Percentiles rank a stretch among this genome's conserved stretches.
Conservation (phyloP, 1,140 invertebrate genomes). For the Drosophila micromelanica region DNA sequence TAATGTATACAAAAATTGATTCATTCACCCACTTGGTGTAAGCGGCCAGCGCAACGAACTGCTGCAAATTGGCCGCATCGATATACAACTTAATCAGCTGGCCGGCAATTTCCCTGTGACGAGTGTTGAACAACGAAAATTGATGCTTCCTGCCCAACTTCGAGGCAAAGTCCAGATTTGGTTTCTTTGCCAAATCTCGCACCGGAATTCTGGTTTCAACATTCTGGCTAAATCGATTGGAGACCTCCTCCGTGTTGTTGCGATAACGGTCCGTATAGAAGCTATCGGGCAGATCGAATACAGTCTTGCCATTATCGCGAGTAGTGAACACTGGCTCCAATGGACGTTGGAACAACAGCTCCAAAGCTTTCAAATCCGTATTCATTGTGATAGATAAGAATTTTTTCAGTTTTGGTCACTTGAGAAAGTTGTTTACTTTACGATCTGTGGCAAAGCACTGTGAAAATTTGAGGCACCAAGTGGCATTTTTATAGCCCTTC, state of each 20-base stretch:
- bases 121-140: conserved; percentile 85
- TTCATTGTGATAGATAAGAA: conserved; percentile 37
- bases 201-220: conserved; percentile 84
- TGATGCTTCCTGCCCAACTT: conserved; percentile 31
- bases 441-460: conserved; percentile 26
- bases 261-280: conserved; percentile 79
- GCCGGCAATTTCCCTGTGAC: conserved; percentile 86
- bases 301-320: conserved; percentile 86
- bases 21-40: conserved; percentile 65
- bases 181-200: conserved; percentile 83
- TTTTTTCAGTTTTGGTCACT: not conserved
- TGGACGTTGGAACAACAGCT: conserved; percentile 87
- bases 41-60: conserved; percentile 73
- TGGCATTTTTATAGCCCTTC: conserved; percentile 27
- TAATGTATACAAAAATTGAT: no score
- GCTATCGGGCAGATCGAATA: conserved; percentile 87
- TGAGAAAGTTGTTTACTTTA: conserved; percentile 11
- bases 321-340: conserved; percentile 88
- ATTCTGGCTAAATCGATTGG: conserved; percentile 85
- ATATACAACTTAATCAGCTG: conserved; percentile 86
- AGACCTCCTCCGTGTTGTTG: conserved; percentile 79
- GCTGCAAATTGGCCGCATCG: conserved; percentile 58
- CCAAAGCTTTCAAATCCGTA: conserved; percentile 78
- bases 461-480: not conserved
- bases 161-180: conserved; percentile 66